Conservation (phyloP, 2,113 vertebrate genomes). For the Collichthys lucidus region DNA sequence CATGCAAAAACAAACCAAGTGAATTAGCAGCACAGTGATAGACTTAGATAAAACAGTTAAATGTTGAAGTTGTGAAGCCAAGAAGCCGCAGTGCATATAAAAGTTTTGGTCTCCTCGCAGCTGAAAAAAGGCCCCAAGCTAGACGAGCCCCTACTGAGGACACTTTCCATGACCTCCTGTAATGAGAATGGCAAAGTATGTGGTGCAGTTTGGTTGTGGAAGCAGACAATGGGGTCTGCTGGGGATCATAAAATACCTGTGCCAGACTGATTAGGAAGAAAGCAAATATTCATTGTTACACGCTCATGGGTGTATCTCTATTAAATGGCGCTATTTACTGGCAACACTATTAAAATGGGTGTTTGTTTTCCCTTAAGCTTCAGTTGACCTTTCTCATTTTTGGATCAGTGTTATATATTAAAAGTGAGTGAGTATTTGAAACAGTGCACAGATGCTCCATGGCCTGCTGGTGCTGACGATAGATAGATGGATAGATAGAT, state of each 20-base stretch:
- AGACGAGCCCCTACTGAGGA: constrained; percentile 67
- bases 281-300: constrained; percentile 52
- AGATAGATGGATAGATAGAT: background rate
- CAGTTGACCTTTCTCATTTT: constrained; percentile 11
- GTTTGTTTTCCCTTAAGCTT: constrained; percentile 19
- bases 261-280: constrained; percentile 56
- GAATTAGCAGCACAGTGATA: constrained; percentile 13
- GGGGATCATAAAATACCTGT: constrained; percentile 66
- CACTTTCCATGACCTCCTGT: constrained; percentile 80
- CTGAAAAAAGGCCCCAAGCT: constrained; percentile 57
- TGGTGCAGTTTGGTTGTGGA: constrained; percentile 53
- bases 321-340: constrained; percentile 45
- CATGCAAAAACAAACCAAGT: background rate
- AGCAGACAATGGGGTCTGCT: constrained; percentile 68
- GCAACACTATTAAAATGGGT: constrained; percentile 21
- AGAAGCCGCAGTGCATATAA: constrained; percentile 50
- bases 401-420: background rate
- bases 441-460: background rate
- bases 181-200: constrained; percentile 75
- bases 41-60: constrained; percentile 57
- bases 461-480: background rate
- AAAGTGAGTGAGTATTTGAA: constrained; percentile 1
- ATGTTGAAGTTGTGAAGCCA: constrained; percentile 49
- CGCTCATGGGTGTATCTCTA: constrained; percentile 31
- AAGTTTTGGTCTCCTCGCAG: constrained; percentile 48